Conservation (phyloP, 2,113 vertebrate species). For the Pelusios castaneus region DNA sequence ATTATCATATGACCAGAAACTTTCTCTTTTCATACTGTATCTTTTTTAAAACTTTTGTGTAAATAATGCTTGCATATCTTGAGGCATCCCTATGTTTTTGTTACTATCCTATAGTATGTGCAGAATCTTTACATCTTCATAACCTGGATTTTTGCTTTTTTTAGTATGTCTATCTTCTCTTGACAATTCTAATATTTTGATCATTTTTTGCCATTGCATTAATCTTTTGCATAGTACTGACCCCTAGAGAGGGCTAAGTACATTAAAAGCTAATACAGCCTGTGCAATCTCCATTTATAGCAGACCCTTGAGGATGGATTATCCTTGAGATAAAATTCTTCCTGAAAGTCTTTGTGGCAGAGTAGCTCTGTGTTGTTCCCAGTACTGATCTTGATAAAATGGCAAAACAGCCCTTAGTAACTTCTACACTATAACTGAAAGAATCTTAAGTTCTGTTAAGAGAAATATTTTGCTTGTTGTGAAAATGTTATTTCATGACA, state of each 20-base stretch:
- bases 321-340: neutral
- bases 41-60: neutral
- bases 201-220: neutral
- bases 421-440: neutral
- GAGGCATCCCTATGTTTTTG: slow-evolving; percentile 19
- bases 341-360: neutral
- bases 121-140: neutral
- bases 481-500: neutral
- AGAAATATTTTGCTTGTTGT: neutral
- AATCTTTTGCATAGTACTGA: neutral
- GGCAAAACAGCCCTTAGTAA: neutral
- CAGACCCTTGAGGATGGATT: accelerated
- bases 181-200: neutral
- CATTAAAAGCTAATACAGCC: neutral
- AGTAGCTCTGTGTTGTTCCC: neutral
- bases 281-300: neutral
- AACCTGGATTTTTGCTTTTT: neutral
- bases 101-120: slow-evolving; percentile 17
- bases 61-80: neutral
- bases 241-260: neutral
- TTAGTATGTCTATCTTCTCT: neutral
- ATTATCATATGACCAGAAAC: slow-evolving; percentile 15
- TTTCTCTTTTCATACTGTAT: neutral
- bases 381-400: neutral
- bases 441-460: neutral